A percentile compares a stretch with the other conserved stretches of the same genome.
These are phyloP conservation scores for Lampris megalopsis DNA, from an alignment of 2,113 vertebrate species.

Conservation along the genomic window DNA sequence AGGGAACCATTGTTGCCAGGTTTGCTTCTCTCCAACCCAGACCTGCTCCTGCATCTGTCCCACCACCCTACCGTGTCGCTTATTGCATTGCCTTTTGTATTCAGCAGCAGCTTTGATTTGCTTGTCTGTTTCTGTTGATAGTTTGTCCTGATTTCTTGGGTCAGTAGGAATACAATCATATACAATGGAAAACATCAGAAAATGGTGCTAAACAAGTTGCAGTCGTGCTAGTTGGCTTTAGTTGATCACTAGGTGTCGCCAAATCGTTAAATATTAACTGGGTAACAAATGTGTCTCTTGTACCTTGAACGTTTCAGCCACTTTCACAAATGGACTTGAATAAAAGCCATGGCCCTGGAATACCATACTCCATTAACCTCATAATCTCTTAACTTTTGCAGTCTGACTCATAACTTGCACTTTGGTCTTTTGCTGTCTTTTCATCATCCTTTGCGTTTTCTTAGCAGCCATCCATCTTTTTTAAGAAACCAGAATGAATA, in stretches of 20 bases:
- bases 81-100: slow-evolving; percentile 31
- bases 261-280: slow-evolving; percentile 26
- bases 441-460: slow-evolving; percentile 21
- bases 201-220: not conserved
- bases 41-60: slow-evolving; percentile 25
- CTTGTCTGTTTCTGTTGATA: slow-evolving; percentile 28
- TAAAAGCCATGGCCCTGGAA: slow-evolving; percentile 57
- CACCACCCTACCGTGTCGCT: slow-evolving; percentile 36
- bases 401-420: not conserved
- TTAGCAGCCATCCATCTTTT: slow-evolving; percentile 19
- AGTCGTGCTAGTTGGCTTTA: slow-evolving; percentile 11
- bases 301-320: not conserved
- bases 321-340: slow-evolving; percentile 1
- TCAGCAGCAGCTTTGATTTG: slow-evolving; percentile 16
- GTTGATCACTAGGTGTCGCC: slow-evolving; percentile 65
- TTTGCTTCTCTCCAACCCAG: slow-evolving; percentile 70
- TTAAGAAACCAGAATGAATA: slow-evolving; percentile 3
- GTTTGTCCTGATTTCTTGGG: slow-evolving; percentile 60
- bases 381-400: slow-evolving; percentile 37
- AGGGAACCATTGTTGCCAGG: slow-evolving; percentile 89
- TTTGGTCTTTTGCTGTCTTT: not conserved
- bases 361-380: slow-evolving; percentile 32
- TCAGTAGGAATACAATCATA: slow-evolving; percentile 22
- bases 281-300: not conserved
- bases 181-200: not conserved